Evolutionary conservation across 1,140 invertebrate species (phyloP).

Genomic region (Drosophila micromelanica): DNA sequence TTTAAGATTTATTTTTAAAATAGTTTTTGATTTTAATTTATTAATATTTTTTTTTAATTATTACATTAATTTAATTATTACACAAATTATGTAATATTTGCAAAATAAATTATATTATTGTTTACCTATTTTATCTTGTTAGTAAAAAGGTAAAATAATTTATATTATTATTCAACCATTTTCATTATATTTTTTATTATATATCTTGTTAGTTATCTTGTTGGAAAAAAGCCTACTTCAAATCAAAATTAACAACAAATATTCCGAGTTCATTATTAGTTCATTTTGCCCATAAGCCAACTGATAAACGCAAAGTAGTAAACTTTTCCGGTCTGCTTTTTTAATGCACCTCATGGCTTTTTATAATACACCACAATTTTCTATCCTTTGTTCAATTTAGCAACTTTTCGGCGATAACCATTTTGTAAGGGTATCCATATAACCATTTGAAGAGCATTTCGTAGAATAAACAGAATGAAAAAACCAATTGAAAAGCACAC

Average conservation of each 20-base stretch:
- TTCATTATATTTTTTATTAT: too few relatives aligned
- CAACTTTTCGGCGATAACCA: conserved; percentile 20
- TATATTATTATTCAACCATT: not conserved
- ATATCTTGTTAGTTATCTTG: too few relatives aligned
- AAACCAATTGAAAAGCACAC: conserved; percentile 39
- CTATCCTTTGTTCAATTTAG: not conserved
- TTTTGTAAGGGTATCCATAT: conserved; percentile 31
- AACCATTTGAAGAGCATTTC: conserved; percentile 48
- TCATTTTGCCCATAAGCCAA: not conserved
- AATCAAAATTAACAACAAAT: not conserved
- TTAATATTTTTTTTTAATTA: too few relatives aligned
- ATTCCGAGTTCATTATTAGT: not conserved
- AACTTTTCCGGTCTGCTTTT: conserved; percentile 1
- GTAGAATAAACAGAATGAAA: conserved; percentile 34
- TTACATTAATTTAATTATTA: too few relatives aligned
- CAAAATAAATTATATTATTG: too few relatives aligned
- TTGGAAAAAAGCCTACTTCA: not conserved
- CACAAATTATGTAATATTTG: too few relatives aligned
- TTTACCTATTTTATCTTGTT: not conserved
- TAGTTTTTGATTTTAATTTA: too few relatives aligned
- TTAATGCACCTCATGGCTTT: not conserved
- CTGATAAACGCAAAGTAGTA: not conserved
- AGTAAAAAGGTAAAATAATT: not conserved
- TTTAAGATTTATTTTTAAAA: too few relatives aligned
- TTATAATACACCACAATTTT: conserved; percentile 5